A percentile compares a stretch with the other conserved stretches of the same genome.
phyloP scores from a whole-genome alignment of 2,888 invertebrate genomes.

The Teleogryllus oceanicus region DNA sequence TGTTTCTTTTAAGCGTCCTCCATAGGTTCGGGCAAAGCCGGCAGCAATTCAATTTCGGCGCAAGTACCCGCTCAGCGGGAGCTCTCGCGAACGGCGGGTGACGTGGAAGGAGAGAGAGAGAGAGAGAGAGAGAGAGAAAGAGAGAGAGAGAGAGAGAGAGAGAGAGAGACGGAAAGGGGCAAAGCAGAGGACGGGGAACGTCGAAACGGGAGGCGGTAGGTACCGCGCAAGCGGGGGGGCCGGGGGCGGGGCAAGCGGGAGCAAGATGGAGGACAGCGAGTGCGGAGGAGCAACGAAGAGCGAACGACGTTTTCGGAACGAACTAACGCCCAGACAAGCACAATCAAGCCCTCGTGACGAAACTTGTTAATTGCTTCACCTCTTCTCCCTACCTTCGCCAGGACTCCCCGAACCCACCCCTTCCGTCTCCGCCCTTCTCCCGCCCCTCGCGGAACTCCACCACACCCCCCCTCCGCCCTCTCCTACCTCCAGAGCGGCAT shows the following conservation, averaged over 20 bases:
- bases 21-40: too few relatives aligned
- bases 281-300: neutral
- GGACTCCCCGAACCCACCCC: neutral
- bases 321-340: neutral
- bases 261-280: neutral
- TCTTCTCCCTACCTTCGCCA: neutral
- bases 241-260: neutral
- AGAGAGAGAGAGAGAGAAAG: neutral
- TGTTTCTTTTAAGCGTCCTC: too few relatives aligned
- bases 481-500: too few relatives aligned
- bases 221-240: neutral
- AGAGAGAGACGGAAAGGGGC: neutral
- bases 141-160: neutral
- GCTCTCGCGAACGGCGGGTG: too few relatives aligned
- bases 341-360: slow-evolving; percentile 10
- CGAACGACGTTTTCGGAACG: neutral
- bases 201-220: neutral
- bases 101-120: neutral
- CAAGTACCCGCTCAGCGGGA: too few relatives aligned
- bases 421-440: neutral
- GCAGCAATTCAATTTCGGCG: too few relatives aligned
- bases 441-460: neutral
- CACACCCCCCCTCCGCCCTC: neutral
- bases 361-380: slow-evolving; percentile 18
- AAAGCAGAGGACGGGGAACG: neutral